Evolutionary conservation across 2,888 invertebrate species (phyloP).

Genomic region (Torymus tubicola): DNA sequence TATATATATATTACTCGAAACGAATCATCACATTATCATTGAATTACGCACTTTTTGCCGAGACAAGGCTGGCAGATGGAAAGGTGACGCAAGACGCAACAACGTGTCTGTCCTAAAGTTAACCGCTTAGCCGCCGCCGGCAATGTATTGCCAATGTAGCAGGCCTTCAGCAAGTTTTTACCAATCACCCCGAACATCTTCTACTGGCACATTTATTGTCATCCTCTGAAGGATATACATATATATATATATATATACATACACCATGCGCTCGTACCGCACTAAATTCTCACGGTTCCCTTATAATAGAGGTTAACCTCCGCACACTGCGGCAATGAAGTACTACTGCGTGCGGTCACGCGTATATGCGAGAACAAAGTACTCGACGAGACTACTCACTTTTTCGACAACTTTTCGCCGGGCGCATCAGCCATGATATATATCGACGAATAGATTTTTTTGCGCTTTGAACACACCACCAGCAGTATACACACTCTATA

Average conservation of each 20-base stretch:
- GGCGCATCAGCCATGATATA: slow-evolving; percentile 71
- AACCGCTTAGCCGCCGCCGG: slow-evolving; percentile 33
- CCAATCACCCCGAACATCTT: slow-evolving; percentile 54
- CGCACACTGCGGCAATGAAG: too few species aligned
- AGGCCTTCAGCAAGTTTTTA: slow-evolving; percentile 27
- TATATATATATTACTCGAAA: too few species aligned
- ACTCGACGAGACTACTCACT: slow-evolving; percentile 78
- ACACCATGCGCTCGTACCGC: too few species aligned
- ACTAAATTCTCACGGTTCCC: too few species aligned
- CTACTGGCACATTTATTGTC: too few species aligned
- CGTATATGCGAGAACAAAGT: too few species aligned
- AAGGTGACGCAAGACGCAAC: slow-evolving; percentile 64
- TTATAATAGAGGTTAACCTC: too few species aligned
- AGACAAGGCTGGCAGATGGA: slow-evolving; percentile 60
- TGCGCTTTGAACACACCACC: too few species aligned
- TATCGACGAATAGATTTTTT: not conserved
- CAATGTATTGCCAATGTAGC: slow-evolving; percentile 7
- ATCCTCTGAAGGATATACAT: not conserved
- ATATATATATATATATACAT: too few species aligned
- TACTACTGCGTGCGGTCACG: too few species aligned
- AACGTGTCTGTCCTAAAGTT: slow-evolving; percentile 41
- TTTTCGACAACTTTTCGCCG: slow-evolving; percentile 82
- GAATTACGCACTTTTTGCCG: slow-evolving; percentile 68
- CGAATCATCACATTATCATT: not conserved
- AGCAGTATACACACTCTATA: too few species aligned